A percentile compares a stretch with the other conserved stretches of the same genome.
These are phyloP conservation scores for Neoascia interrupta DNA, from an alignment of 2,888 invertebrate species.

Conservation along the genomic window DNA sequence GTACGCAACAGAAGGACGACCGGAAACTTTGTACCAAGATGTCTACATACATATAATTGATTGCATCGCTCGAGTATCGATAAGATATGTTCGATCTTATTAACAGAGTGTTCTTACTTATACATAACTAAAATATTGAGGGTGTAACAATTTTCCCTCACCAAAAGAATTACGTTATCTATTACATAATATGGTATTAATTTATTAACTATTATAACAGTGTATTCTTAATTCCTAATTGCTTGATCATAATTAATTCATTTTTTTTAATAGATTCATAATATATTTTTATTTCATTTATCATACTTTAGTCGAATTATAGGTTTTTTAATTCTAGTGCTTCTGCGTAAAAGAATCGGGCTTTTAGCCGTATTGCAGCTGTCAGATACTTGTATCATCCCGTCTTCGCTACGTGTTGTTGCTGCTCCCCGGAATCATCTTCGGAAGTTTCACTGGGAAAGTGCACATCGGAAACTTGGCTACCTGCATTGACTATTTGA, in stretches of 20 bases:
- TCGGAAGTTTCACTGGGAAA: conserved; percentile 1
- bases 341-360: neutral
- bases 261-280: neutral
- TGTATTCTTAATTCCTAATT: neutral
- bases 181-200: too few species aligned
- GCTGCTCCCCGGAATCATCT: too few species aligned
- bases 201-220: neutral
- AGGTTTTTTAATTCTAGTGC: neutral
- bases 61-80: too few species aligned
- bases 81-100: too few species aligned
- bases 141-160: conserved; percentile 3
- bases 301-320: neutral
- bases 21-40: too few species aligned
- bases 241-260: neutral
- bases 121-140: too few species aligned
- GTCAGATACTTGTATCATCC: too few species aligned
- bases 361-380: too few species aligned
- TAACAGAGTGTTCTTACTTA: too few species aligned
- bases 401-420: neutral
- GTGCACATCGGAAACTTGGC: neutral
- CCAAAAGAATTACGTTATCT: too few species aligned
- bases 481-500: conserved; percentile 14
- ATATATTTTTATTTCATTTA: neutral
- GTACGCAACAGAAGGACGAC: too few species aligned
- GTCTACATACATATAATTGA: too few species aligned